Evolutionary conservation across 2,888 invertebrate species (phyloP).

Genomic region (Arenicola marina): DNA sequence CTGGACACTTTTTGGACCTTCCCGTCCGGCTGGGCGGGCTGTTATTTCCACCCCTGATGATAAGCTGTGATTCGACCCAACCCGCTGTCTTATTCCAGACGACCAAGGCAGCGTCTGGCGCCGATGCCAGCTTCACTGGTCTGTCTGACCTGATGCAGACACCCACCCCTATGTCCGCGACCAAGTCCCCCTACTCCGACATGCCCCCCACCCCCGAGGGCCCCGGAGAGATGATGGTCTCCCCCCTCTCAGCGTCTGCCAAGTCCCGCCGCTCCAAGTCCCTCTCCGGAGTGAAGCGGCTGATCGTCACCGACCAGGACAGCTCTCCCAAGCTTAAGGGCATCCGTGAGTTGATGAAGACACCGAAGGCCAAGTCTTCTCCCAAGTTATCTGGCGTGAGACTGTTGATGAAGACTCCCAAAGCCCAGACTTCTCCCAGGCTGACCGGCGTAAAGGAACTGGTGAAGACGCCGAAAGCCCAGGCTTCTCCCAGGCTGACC

Average conservation of each 20-base stretch:
- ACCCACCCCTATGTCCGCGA: too few species aligned
- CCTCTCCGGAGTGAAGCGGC: slow-evolving; percentile 23
- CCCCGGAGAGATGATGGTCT: slow-evolving; percentile 57
- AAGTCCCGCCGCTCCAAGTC: not conserved
- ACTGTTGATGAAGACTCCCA: slow-evolving; percentile 29
- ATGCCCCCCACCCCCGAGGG: slow-evolving; percentile 56
- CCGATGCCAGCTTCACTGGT: too few species aligned
- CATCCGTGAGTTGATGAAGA: slow-evolving; percentile 26
- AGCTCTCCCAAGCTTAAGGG: slow-evolving; percentile 24
- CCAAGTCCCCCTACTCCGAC: slow-evolving; percentile 51
- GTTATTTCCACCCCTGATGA: too few species aligned
- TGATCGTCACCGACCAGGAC: too few species aligned
- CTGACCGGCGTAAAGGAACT: slow-evolving; percentile 30
- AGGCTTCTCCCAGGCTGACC: slow-evolving; percentile 16
- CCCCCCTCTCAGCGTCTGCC: slow-evolving; percentile 43
- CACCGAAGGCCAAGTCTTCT: slow-evolving; percentile 25
- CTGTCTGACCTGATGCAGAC: too few species aligned
- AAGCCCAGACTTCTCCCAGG: slow-evolving; percentile 6
- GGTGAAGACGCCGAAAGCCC: slow-evolving; percentile 28
- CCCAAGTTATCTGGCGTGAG: slow-evolving; percentile 27
- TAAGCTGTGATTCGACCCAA: too few species aligned
- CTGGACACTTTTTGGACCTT: too few species aligned
- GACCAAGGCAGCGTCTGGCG: too few species aligned
- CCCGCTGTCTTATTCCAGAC: too few species aligned
- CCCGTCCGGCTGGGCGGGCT: too few species aligned